phyloP scores from a whole-genome alignment of 1,140 invertebrate genomes.

The Drosophila nigromelanica region DNA sequence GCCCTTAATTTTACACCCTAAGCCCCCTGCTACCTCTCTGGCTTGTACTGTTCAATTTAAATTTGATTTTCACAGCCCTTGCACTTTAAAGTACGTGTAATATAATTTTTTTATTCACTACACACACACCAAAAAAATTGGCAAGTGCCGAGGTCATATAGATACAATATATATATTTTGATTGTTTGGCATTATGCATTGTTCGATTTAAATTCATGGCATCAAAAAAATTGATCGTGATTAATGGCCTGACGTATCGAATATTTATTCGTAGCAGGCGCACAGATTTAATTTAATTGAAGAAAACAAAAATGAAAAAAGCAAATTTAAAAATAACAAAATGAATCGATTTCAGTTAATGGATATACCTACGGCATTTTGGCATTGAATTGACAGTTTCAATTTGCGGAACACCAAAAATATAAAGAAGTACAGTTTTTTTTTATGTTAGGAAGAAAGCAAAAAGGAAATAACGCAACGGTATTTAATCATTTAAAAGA shows the following conservation, averaged over 20 bases:
- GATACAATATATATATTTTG: slow-evolving; percentile 39
- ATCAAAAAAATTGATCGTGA: slow-evolving; percentile 61
- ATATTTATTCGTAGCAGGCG: slow-evolving; percentile 36
- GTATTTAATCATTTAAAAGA: not conserved
- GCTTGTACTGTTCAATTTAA: slow-evolving; percentile 40
- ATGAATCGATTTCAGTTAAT: slow-evolving; percentile 62
- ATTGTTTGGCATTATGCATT: slow-evolving; percentile 56
- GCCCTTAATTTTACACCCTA: slow-evolving; percentile 55
- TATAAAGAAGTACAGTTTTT: not conserved
- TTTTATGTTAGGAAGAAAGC: not conserved
- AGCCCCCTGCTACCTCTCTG: not conserved
- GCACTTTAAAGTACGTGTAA: slow-evolving; percentile 43
- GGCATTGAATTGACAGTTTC: slow-evolving; percentile 34
- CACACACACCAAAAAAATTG: slow-evolving; percentile 34
- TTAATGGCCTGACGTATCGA: slow-evolving; percentile 58
- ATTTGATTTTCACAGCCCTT: slow-evolving; percentile 59
- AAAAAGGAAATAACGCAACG: not conserved
- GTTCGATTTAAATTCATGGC: slow-evolving; percentile 52
- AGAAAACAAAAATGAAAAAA: slow-evolving; percentile 45
- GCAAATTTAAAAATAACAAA: slow-evolving; percentile 24
- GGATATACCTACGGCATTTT: slow-evolving; percentile 50
- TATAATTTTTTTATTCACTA: slow-evolving; percentile 20
- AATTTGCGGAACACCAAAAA: not conserved
- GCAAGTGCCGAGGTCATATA: slow-evolving; percentile 38
- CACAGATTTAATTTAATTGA: slow-evolving; percentile 71